Evolutionary conservation across 2,888 invertebrate genomes (phyloP), one percentile per base, ranked within the genome.

Genomic region (Blastobasis adustella): DNA sequence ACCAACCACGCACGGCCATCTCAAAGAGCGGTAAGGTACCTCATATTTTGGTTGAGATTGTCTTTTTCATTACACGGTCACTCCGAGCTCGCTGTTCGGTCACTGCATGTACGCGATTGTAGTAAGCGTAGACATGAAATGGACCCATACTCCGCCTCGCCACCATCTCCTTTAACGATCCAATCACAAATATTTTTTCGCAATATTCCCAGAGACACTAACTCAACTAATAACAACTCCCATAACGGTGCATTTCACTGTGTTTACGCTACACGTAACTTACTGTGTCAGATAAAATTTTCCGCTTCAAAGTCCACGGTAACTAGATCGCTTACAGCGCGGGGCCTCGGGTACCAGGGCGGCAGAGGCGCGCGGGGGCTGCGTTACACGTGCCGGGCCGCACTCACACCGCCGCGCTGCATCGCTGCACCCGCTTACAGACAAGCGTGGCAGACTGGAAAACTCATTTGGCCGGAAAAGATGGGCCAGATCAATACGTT

Each of bases 281-380:
- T 23, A 10, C 7, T 72, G 73, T 48, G 57, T 76, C 74, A 73
- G 69, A 76, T 75, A 73, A 70, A 76, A 60, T 76, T 77, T 79
- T 79, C 79, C 74, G 69, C 76, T 69, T 71, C 68, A 75, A 79
- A 79, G 78, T 79, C 71, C 71, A 63, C 68, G 67, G 70, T 73
- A 78, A 78, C 78, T 77, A 75, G 76, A 78, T 79, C 78, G 74
- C 72, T 80, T 80, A 80, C 80, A 80, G 73, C 79, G 71, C 55
- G 61, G 67, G 69, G 75, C 65, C 68, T 66, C 60, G 55, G 62
- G 62, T 75, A 80, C 79, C 61, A 76, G 81, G 79, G 54, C 58
- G 51, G 65, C 73, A 79, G 71, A 59, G 58, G 54, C 57, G 57
- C 58, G 49, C 61, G 63, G 66, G 60, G 62, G 61, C 62, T 58